Evolutionary conservation across 2,797 vertebrate species (phyloP), one percentile per base, ranked within the genome.

Genomic region (Coreius guichenoti): DNA sequence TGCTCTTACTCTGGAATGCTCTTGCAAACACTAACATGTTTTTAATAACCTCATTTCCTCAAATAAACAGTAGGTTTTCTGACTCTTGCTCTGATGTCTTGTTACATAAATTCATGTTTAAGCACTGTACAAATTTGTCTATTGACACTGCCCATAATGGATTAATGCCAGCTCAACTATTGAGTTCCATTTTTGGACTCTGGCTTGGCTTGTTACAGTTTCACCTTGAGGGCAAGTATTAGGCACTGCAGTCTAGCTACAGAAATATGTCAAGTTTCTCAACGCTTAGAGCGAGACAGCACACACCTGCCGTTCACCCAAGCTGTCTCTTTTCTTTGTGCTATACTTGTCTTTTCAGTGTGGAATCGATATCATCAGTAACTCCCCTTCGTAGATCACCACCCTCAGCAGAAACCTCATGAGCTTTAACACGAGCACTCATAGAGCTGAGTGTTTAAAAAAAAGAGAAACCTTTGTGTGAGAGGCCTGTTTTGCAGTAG

Each of bases 161-260:
- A 67, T 68, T 21, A 47, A 54, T 63, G 72, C 45, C 82, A 72
- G 80, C 82, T 80, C 17, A 82, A n/a, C 29, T 82, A 26, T 51
- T 75, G 65, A 75, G 72, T 73, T 83, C 23, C 17, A 72, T 80
- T 72, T 84, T 75, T 83, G 69, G 58, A 47, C 75, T 87, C 56
- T 87, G 87, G 67, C 80, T 80, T 85, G 67, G 63, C 87, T 80
- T 87, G 87, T 84, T 81, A 56, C 36, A 36, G 74, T 86, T 73
- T 75, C 84, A 82, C 83, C 76, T 77, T 80, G 77, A 87, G 76
- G 72, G 74, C 72, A 58, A 26, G 33, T 33, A 72, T 54, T 14
- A 56, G n/a, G n/a, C 33, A 8, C n/a, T n/a, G 43, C 43, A 23
- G 77, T 58, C 61, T 45, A 21, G 17, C 51, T 23, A 74, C 29